Conservation (phyloP, 2,797 vertebrate species). For the Galago senegalensis region DNA sequence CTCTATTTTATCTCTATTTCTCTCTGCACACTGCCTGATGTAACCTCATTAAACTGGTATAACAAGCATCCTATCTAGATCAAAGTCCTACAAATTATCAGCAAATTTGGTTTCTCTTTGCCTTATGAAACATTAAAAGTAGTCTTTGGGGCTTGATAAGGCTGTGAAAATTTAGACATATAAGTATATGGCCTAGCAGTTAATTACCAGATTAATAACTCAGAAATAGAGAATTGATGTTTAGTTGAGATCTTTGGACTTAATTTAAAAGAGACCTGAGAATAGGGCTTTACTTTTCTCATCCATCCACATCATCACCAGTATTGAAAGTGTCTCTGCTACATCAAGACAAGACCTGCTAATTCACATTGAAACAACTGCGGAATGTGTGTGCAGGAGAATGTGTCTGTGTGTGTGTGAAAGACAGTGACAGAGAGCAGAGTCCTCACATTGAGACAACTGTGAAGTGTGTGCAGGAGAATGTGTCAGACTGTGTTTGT, state of each 20-base stretch:
- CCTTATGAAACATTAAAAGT: conserved; percentile 22
- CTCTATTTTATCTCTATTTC: background rate
- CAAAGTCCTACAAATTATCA: conserved; percentile 13
- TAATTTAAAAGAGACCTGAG: conserved; percentile 51
- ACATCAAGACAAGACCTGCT: background rate
- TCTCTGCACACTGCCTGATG: background rate
- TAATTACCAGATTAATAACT: conserved; percentile 41
- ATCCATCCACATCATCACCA: background rate
- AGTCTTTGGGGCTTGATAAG: conserved; percentile 26
- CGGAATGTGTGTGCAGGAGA: background rate
- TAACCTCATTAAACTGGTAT: conserved; percentile 25
- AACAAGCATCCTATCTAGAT: background rate
- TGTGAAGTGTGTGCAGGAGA: background rate
- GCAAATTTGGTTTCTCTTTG: background rate
- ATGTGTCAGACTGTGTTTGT: background rate
- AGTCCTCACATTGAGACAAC: background rate
- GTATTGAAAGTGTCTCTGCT: conserved; percentile 3
- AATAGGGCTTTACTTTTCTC: background rate
- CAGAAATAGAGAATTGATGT: conserved; percentile 50
- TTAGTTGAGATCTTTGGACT: background rate
- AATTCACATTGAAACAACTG: background rate
- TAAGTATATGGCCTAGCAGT: background rate
- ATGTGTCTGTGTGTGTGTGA: background rate
- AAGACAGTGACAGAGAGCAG: background rate
- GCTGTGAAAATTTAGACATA: background rate